Conservation (phyloP, 2,797 vertebrate species). For the Smutsia temminckii region DNA sequence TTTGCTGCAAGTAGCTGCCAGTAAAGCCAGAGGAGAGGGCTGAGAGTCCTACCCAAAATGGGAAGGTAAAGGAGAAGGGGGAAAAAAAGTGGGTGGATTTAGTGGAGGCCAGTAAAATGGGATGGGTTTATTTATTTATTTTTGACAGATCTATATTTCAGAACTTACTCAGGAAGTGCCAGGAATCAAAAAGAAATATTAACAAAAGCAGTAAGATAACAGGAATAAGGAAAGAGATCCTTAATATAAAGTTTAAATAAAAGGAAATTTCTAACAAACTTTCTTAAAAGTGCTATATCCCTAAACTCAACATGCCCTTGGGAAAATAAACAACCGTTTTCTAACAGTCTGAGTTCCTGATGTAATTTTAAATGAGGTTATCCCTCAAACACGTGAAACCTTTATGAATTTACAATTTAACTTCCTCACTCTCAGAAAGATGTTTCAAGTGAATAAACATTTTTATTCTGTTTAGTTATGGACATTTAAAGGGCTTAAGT, state of each 20-base stretch:
- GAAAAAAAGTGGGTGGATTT: constrained; percentile 89
- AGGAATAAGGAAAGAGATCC: constrained; percentile 71
- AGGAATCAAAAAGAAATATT: constrained; percentile 58
- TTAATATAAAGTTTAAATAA: constrained; percentile 69
- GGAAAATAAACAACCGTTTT: constrained; percentile 44
- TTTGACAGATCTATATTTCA: constrained; percentile 73
- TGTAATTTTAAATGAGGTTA: constrained; percentile 53
- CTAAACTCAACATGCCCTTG: constrained; percentile 61
- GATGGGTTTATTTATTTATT: constrained; percentile 80
- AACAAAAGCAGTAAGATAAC: constrained; percentile 63
- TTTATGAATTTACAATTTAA: constrained; percentile 61
- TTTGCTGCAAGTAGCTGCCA: constrained; percentile 99
- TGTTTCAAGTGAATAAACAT: constrained; percentile 56
- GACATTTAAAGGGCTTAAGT: constrained; percentile 64
- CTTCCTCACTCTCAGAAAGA: constrained; percentile 63
- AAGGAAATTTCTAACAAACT: constrained; percentile 68
- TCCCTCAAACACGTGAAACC: constrained; percentile 50
- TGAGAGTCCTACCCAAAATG: constrained; percentile 92
- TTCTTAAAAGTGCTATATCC: constrained; percentile 61
- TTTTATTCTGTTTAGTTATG: constrained; percentile 66
- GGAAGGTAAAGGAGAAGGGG: constrained; percentile 70
- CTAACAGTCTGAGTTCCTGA: constrained; percentile 34
- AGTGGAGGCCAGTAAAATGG: constrained; percentile 85
- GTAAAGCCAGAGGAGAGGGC: constrained; percentile 97
- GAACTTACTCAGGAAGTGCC: constrained; percentile 75